Evolutionary conservation across 2,797 vertebrate genomes (phyloP).

Genomic region (Rhinoraja longicauda): DNA sequence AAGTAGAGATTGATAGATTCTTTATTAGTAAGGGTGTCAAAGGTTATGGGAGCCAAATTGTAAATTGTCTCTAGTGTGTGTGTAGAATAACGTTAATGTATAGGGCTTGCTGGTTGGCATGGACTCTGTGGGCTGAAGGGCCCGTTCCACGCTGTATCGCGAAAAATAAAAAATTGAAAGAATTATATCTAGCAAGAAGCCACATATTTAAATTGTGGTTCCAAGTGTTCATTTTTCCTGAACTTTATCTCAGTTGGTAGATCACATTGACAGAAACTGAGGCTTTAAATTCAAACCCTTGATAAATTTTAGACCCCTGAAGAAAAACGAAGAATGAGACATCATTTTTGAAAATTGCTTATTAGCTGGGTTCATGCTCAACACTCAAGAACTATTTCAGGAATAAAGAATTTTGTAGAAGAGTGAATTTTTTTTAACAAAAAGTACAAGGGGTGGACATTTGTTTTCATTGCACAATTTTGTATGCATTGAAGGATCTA

Average conservation of each 20-base stretch:
- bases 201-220: not conserved
- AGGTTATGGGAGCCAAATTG: too few relatives aligned
- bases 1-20: too few relatives aligned
- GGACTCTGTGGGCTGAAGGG: too few relatives aligned
- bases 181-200: not conserved
- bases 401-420: not conserved
- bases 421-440: too few relatives aligned
- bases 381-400: not conserved
- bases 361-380: not conserved
- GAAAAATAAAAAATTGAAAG: too few relatives aligned
- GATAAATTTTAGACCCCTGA: not conserved
- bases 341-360: not conserved
- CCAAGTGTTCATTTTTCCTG: not conserved
- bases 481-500: too few relatives aligned
- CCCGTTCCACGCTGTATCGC: too few relatives aligned
- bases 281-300: not conserved
- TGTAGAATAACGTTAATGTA: too few relatives aligned
- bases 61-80: too few relatives aligned
- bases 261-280: not conserved
- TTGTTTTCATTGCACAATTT: too few relatives aligned
- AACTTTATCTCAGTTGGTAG: not conserved
- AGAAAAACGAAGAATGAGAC: not conserved
- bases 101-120: too few relatives aligned
- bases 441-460: not conserved
- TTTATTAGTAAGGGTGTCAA: too few relatives aligned